Evolutionary conservation across 2,888 invertebrate species (phyloP), one percentile per base, ranked within the genome.

Genomic region (Drosophila subsilvestris): DNA sequence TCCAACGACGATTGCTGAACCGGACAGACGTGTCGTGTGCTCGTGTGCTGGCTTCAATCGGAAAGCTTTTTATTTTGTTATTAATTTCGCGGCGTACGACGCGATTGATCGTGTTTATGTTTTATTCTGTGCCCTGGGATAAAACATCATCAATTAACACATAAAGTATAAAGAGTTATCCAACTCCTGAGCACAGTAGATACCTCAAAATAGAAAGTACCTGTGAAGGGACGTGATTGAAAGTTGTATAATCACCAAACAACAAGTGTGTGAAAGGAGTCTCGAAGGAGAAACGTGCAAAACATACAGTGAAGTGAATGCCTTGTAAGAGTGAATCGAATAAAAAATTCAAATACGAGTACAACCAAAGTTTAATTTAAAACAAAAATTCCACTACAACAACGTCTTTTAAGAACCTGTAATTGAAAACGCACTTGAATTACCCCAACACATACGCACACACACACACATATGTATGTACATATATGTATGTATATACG

Each of bases 1-100:
- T 79, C 75, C 77, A 63, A 62, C 82, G 82, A 84, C 85, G 86
- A 89, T 76, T 86, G 86, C 90, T 86, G 80, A 90, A 89, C 86
- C 79, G 80, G 76, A 75, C 74, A 63, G 78, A 79, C 82, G 79
- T 88, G 37, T 37, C 37, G 37, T 14, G 37, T n/a, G 76, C 76
- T 77, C 78, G 86, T 74, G 79, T 69, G 49, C 70, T 29, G 59
- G 75, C 67, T 73, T 37, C 49, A 50, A 58, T 45, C 56, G 25
- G 25, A 54, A 22, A 45, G 45, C 57, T 67, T 56, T 56, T 29
- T 27, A 50, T 48, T 51, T 53, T 50, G 53, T 63, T 43, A 22
- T 51, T 43, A 48, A 45, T 58, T 63, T 45, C 50, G 55, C 58
- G 37, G 7, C 37, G 47, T 51, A 22, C 25, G 32, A 42, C 48